Conservation (phyloP, 2,797 vertebrate species). For the Rhinatrema bivittatum region DNA sequence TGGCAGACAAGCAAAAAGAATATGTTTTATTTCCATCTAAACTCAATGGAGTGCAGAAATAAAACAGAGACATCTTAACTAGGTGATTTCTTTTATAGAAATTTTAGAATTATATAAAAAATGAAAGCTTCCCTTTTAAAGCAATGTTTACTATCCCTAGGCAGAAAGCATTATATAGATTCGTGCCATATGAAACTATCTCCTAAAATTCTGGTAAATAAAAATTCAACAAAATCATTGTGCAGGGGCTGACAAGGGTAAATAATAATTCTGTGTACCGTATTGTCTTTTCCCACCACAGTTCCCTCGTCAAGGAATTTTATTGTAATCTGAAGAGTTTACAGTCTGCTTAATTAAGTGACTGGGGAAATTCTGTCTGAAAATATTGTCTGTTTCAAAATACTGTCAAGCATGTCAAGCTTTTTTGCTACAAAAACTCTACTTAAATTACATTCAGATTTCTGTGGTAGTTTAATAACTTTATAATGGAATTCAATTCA, state of each 20-base stretch:
- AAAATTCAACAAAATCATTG: slow-evolving; percentile 12
- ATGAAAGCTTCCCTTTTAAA: slow-evolving; percentile 14
- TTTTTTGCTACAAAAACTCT: slow-evolving; percentile 12
- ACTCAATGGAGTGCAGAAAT: slow-evolving; percentile 4
- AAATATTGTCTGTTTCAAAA: slow-evolving; percentile 25
- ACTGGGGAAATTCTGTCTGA: slow-evolving; percentile 29
- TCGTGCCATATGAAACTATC: neutral
- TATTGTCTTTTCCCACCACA: slow-evolving; percentile 5
- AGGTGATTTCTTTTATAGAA: too few relatives aligned
- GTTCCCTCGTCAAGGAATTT: slow-evolving; percentile 9
- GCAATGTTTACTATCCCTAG: neutral
- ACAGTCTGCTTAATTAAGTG: neutral
- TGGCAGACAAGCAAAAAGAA: too few relatives aligned
- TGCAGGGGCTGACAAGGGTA: slow-evolving; percentile 14
- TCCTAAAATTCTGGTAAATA: slow-evolving; percentile 9
- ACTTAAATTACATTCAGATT: slow-evolving; percentile 48
- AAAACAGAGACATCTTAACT: slow-evolving; percentile 4
- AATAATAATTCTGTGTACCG: slow-evolving; percentile 25
- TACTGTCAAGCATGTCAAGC: too few relatives aligned
- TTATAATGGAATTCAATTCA: slow-evolving; percentile 31
- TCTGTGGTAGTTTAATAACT: slow-evolving; percentile 42
- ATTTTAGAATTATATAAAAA: too few relatives aligned
- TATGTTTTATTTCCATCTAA: slow-evolving; percentile 26
- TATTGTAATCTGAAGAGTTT: slow-evolving; percentile 26
- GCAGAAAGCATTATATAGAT: slow-evolving; percentile 7